Conservation (phyloP, 2,113 vertebrate species). For the Saguinus midas region DNA sequence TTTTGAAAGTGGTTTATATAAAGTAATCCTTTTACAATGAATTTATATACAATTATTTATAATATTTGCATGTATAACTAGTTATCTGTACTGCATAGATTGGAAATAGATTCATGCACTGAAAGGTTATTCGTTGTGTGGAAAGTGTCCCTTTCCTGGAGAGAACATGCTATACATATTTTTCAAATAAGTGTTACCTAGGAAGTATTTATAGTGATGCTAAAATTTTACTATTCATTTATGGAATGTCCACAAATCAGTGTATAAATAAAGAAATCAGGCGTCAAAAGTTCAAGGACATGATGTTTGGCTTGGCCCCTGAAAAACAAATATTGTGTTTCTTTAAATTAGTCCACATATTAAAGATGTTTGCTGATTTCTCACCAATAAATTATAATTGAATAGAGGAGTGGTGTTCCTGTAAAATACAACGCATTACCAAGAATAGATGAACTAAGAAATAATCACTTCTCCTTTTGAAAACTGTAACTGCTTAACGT, state of each 20-base stretch:
- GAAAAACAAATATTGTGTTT: slow-evolving; percentile 30
- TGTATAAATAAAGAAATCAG: slow-evolving; percentile 58
- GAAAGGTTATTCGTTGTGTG: not conserved
- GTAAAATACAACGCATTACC: not conserved
- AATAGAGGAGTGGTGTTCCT: not conserved
- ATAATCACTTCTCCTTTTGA: not conserved
- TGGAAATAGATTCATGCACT: not conserved
- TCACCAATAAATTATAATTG: not conserved
- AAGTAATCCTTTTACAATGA: not conserved
- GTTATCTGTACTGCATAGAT: not conserved
- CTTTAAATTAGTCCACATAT: not conserved
- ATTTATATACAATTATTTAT: not conserved
- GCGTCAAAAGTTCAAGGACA: slow-evolving; percentile 47
- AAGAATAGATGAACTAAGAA: not conserved
- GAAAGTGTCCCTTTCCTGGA: not conserved
- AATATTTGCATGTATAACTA: not conserved
- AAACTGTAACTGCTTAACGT: not conserved
- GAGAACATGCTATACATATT: not conserved
- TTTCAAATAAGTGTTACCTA: slow-evolving; percentile 12
- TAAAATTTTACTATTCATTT: slow-evolving; percentile 22
- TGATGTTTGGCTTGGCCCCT: not conserved
- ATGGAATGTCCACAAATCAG: slow-evolving; percentile 48
- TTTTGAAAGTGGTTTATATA: not conserved
- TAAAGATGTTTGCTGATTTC: not conserved
- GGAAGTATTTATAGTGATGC: slow-evolving; percentile 30